A percentile compares a stretch with the other conserved stretches of the same genome.
Conservation (phyloP, 2,888 invertebrate species). For the Drosophila ustulata region DNA sequence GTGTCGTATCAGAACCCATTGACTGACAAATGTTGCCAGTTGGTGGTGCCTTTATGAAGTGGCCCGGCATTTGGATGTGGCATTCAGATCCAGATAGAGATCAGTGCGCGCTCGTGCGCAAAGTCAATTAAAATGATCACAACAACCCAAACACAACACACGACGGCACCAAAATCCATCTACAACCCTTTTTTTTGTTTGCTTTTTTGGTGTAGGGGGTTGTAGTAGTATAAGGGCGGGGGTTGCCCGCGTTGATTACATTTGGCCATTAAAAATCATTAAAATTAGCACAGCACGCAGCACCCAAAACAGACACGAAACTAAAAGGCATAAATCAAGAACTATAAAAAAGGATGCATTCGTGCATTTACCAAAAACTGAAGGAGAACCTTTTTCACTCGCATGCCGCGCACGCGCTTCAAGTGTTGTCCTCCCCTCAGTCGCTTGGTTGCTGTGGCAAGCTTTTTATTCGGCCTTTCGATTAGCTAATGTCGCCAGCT, state of each 20-base stretch:
- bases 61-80: slow-evolving; percentile 32
- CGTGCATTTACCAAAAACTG: slow-evolving; percentile 38
- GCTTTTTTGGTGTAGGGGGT: slow-evolving; percentile 22
- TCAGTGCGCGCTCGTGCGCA: slow-evolving; percentile 75
- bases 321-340: slow-evolving; percentile 64
- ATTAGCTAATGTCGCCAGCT: slow-evolving; percentile 67
- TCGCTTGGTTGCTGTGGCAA: slow-evolving; percentile 14
- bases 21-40: slow-evolving; percentile 20
- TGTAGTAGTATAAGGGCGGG: slow-evolving; percentile 35
- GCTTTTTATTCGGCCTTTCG: slow-evolving; percentile 55
- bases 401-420: slow-evolving; percentile 54
- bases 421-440: slow-evolving; percentile 38
- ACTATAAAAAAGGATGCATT: slow-evolving; percentile 45
- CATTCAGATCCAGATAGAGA: slow-evolving; percentile 43
- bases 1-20: slow-evolving; percentile 42
- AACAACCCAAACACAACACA: slow-evolving; percentile 58
- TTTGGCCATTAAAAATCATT: slow-evolving; percentile 76
- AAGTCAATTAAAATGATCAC: slow-evolving; percentile 80
- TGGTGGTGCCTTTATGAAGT: slow-evolving; percentile 40
- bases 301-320: slow-evolving; percentile 48
- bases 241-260: slow-evolving; percentile 71
- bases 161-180: neutral
- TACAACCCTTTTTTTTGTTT: slow-evolving; percentile 57
- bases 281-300: slow-evolving; percentile 60
- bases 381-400: slow-evolving; percentile 20